Base-by-base conservation (phyloP, 2,888 invertebrate genomes). In the Metopia argyrocephala region DNA sequence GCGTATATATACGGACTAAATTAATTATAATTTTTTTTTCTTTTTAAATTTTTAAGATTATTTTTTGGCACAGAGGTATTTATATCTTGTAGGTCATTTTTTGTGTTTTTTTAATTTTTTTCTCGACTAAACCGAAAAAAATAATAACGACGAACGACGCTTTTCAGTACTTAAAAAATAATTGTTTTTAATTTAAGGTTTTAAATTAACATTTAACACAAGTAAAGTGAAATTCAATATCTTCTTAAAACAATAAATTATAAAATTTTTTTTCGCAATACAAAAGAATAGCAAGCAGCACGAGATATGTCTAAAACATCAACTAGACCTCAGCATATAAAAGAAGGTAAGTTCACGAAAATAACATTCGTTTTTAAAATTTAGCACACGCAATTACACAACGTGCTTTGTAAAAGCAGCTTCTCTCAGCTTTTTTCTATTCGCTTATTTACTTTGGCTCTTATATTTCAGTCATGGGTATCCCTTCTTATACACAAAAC, bases 71-170 rank as follows among this genome's bases (percentile, higher is more conserved):
- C 61, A 65, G 59, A 50, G 20, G 31, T 59, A 71, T 57, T 50
- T 61, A n/a, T n/a, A n/a, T n/a, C 66, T 73, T 74, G 69, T 78
- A 74, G 78, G 78, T 66, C 74, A 75, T 62, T 70, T 28, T 45
- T 64, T 73, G 48, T 23, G 48, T n/a, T 69, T 73, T 66, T 2
- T 31, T 27, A 76, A 73, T 56, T 28, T 38, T 12, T 59, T 38
- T 9, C 59, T 15, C 21, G 59, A n/a, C n/a, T 12, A 21, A 52
- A 25, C 23, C 27, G 48, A 46, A 28, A 6, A 46, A 50, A 48
- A n/a, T n/a, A n/a, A n/a, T n/a, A n/a, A n/a, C n/a, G n/a, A n/a
- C n/a, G n/a, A n/a, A n/a, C n/a, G n/a, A n/a, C n/a, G n/a, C n/a
- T n/a, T n/a, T n/a, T n/a, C n/a, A n/a, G n/a, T n/a, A n/a, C n/a